These are phyloP conservation scores for Drosophila navojoa DNA, from an alignment of 1,140 invertebrate species.

Conservation along the genomic window DNA sequence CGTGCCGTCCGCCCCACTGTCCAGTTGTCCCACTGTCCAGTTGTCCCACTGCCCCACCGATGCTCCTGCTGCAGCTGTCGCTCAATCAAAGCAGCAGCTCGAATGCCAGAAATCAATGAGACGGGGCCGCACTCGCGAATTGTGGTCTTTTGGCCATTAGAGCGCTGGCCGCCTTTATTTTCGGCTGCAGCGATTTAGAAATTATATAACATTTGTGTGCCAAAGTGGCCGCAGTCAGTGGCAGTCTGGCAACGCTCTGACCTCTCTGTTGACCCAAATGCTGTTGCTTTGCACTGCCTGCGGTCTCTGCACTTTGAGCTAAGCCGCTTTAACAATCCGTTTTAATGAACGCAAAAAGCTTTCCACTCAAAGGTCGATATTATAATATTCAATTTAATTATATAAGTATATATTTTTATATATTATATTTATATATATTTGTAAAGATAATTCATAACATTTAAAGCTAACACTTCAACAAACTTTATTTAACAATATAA, in stretches of 20 bases:
- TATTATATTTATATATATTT: too few species aligned
- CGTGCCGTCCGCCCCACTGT: background rate
- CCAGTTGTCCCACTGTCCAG: background rate
- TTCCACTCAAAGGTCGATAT: too few species aligned
- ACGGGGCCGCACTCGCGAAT: slow-evolving; percentile 34
- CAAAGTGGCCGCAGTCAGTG: slow-evolving; percentile 47
- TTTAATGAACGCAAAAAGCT: background rate
- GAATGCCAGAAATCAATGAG: slow-evolving; percentile 56
- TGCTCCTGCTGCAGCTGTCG: slow-evolving; percentile 19
- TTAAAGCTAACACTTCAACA: too few species aligned
- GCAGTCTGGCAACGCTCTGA: slow-evolving; percentile 16
- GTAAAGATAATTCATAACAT: too few species aligned
- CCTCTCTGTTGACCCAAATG: slow-evolving; percentile 48
- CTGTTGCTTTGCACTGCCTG: slow-evolving; percentile 2
- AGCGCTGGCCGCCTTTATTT: slow-evolving; percentile 23
- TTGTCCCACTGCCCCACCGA: background rate
- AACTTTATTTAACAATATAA: too few species aligned
- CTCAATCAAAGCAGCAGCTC: slow-evolving; percentile 27
- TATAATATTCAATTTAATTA: too few species aligned
- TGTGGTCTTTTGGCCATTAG: slow-evolving; percentile 59
- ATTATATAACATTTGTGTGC: slow-evolving; percentile 35
- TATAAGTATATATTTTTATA: too few species aligned
- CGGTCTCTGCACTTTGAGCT: background rate
- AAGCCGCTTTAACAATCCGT: background rate
- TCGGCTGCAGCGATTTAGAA: slow-evolving; percentile 16